Conservation (phyloP, 2,113 vertebrate genomes). For the Prionailurus bengalensis region DNA sequence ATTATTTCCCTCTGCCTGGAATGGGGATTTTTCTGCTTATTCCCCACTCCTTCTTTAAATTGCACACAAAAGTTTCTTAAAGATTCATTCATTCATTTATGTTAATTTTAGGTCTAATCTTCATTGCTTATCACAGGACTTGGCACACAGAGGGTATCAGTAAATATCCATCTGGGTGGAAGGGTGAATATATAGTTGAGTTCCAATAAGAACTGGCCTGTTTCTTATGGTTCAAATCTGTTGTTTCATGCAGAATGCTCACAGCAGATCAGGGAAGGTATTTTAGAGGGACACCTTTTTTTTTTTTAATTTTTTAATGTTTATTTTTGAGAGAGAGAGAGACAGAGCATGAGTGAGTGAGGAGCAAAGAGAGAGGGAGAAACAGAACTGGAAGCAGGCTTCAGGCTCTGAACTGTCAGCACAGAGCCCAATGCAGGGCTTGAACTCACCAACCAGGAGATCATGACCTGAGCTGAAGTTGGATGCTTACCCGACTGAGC, state of each 20-base stretch:
- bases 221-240: not conserved
- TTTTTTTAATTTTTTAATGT: too few relatives aligned
- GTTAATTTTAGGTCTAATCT: not conserved
- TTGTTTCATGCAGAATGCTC: not conserved
- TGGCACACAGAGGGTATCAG: not conserved
- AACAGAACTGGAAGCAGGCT: too few relatives aligned
- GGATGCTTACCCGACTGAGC: too few relatives aligned
- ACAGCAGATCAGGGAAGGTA: not conserved
- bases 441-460: too few relatives aligned
- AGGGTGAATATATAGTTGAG: not conserved
- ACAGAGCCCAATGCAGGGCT: too few relatives aligned
- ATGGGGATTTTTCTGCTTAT: conserved; percentile 63
- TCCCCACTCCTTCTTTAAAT: not conserved
- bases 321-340: too few relatives aligned
- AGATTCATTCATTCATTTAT: not conserved
- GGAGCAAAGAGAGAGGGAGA: too few relatives aligned
- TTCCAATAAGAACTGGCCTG: not conserved
- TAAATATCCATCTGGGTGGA: not conserved
- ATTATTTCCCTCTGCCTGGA: conserved; percentile 44
- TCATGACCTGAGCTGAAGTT: too few relatives aligned
- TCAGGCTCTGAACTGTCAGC: too few relatives aligned
- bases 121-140: not conserved
- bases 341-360: too few relatives aligned
- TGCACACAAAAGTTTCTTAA: not conserved
- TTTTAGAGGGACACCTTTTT: not conserved